A percentile compares a stretch with the other conserved stretches of the same genome.
Conservation (phyloP, 2,888 invertebrate species). For the Rhabditoides inermis region DNA sequence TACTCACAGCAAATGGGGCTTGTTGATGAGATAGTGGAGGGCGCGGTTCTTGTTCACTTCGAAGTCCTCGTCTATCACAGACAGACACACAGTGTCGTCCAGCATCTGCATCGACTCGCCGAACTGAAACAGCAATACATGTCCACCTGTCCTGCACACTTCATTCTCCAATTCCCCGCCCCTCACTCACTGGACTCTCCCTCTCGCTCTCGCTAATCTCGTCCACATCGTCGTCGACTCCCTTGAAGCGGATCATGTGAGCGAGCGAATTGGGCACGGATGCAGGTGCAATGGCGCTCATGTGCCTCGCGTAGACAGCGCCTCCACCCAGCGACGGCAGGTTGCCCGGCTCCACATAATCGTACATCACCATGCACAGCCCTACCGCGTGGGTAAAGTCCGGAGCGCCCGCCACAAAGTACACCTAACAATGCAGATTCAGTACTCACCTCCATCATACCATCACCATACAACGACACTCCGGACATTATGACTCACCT, state of each 20-base stretch:
- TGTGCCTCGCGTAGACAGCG: no score
- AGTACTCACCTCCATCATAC: slow-evolving; percentile 4
- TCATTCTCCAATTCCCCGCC: background rate
- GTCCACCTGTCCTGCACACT: background rate
- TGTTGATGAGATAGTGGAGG: slow-evolving; percentile 27
- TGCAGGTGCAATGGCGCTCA: no score
- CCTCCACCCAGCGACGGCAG: no score
- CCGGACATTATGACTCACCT: slow-evolving; percentile 10
- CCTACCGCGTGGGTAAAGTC: background rate
- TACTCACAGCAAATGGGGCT: slow-evolving; percentile 20
- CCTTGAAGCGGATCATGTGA: slow-evolving; percentile 12
- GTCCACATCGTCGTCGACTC: slow-evolving; percentile 26
- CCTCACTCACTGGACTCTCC: slow-evolving; percentile 18
- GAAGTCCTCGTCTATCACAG: slow-evolving; percentile 23
- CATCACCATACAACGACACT: background rate
- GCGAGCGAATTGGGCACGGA: no score
- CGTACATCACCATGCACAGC: background rate
- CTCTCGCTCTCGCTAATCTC: slow-evolving; percentile 27
- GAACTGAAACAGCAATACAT: slow-evolving; percentile 12
- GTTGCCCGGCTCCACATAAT: slow-evolving; percentile 1
- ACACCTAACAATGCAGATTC: background rate
- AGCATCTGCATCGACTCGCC: slow-evolving; percentile 7
- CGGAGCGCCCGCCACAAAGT: slow-evolving; percentile 9
- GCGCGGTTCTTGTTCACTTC: slow-evolving; percentile 27
- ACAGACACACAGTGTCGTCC: slow-evolving; percentile 17